Evolutionary conservation across 2,888 invertebrate species (phyloP), one percentile per base, ranked within the genome.

Genomic region (Trissoscelio sp.): DNA sequence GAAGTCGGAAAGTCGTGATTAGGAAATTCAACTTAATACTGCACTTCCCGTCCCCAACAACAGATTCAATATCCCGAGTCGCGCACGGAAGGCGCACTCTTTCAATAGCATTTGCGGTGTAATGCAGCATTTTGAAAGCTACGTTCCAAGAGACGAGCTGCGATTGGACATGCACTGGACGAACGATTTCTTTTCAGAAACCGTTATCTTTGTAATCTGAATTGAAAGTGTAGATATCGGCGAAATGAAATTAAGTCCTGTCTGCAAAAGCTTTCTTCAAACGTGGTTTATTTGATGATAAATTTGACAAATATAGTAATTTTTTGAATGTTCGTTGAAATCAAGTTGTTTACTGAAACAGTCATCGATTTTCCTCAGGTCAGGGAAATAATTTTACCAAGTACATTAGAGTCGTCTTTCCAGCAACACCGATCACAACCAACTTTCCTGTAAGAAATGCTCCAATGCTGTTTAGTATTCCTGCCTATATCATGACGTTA

Each of bases 11-110:
- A 60, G 72, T 60, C 72, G 51, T 60, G 60, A 72, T 72, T 72
- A 72, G 72, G 51, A 72, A 72, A 72, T 72, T 51, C 60, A 72
- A 53, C 60, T 51, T 72, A 60, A 60, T 72, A 72, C 51, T 39
- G 51, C 31, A 51, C 46, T 60, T 60, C 20, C 31, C 37, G 51
- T 28, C 58, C 39, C 28, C 37, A 31, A 58, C 58, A 60, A 51
- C 51, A 31, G 42, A 72, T 72, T 39, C 46, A 72, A 72, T 72
- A 72, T 42, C 60, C 60, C 51, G 18, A 46, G 24, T 37, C 18
- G 37, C n/a, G 51, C 22, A 57, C 31, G 48, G 16, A 48, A 48
- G 51, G 7, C 6, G 2, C 14, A 16, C 58, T 31, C 58, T 55
- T 31, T 70, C 70, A 58, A 58, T 70, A 48, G 6, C 42, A 42